Evolutionary conservation across 2,113 vertebrate species (phyloP).

Genomic region (Diglossa brunneiventris): DNA sequence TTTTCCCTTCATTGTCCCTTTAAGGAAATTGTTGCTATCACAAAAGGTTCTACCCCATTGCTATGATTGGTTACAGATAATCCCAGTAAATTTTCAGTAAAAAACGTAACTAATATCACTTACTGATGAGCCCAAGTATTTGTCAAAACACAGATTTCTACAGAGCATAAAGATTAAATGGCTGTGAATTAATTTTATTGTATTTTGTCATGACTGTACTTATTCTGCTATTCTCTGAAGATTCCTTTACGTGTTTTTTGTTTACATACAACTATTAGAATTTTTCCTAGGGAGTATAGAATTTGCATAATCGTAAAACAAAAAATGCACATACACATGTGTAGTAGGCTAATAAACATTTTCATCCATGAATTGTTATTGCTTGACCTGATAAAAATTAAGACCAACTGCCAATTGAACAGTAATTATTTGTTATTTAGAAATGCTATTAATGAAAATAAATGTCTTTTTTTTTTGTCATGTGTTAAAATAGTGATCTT

Average conservation of each 20-base stretch:
- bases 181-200: background rate
- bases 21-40: background rate
- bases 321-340: background rate
- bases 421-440: conserved; percentile 35
- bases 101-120: background rate
- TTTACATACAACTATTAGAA: conserved; percentile 7
- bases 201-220: background rate
- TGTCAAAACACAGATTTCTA: background rate
- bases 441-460: conserved; percentile 37
- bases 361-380: conserved; percentile 4
- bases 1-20: background rate
- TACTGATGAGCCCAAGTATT: background rate
- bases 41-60: background rate
- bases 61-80: background rate
- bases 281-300: conserved; percentile 13
- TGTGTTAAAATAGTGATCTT: background rate
- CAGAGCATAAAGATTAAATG: background rate
- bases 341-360: conserved; percentile 10
- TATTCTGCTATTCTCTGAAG: background rate
- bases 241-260: conserved; percentile 15
- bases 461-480: background rate
- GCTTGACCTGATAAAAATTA: conserved; percentile 12
- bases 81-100: background rate
- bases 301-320: conserved; percentile 66
- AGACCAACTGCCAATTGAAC: background rate